A percentile compares a stretch with the other conserved stretches of the same genome.
phyloP scores from a whole-genome alignment of 1,140 invertebrate species.

The Drosophila serrata region DNA sequence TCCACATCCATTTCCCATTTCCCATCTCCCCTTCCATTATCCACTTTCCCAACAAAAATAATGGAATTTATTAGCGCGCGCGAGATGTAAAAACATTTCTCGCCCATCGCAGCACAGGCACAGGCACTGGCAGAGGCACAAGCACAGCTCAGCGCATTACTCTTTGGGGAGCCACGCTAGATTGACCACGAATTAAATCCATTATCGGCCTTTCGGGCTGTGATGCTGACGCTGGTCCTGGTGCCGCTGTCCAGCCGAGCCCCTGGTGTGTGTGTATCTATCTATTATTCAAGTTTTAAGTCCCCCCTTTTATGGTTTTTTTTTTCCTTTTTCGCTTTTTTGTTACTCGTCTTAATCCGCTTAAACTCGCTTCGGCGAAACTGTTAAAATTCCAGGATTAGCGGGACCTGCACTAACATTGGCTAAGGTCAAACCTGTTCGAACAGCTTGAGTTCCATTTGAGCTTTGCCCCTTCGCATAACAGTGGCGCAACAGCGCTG shows the following conservation, averaged over 20 bases:
- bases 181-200: constrained; percentile 45
- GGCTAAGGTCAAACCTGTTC: constrained; percentile 44
- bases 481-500: background rate
- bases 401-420: constrained; percentile 38
- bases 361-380: constrained; percentile 39
- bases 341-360: constrained; percentile 37
- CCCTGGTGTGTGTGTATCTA: constrained; percentile 28
- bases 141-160: constrained; percentile 9
- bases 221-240: background rate
- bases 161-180: constrained; percentile 39
- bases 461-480: background rate
- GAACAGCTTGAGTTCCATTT: constrained; percentile 32
- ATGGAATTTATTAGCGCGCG: constrained; percentile 39
- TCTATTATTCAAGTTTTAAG: constrained; percentile 41
- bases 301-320: background rate
- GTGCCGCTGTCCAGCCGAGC: background rate
- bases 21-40: background rate
- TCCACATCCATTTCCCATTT: background rate
- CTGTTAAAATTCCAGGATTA: constrained; percentile 52
- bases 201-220: constrained; percentile 35
- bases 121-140: too few species aligned
- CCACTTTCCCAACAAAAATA: constrained; percentile 14
- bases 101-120: constrained; percentile 23
- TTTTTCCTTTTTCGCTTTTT: background rate
- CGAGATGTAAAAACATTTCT: constrained; percentile 43